Percentiles rank a stretch among this genome's conserved stretches.
phyloP scores from a whole-genome alignment of 2,888 invertebrate genomes.

The Altica lythri region DNA sequence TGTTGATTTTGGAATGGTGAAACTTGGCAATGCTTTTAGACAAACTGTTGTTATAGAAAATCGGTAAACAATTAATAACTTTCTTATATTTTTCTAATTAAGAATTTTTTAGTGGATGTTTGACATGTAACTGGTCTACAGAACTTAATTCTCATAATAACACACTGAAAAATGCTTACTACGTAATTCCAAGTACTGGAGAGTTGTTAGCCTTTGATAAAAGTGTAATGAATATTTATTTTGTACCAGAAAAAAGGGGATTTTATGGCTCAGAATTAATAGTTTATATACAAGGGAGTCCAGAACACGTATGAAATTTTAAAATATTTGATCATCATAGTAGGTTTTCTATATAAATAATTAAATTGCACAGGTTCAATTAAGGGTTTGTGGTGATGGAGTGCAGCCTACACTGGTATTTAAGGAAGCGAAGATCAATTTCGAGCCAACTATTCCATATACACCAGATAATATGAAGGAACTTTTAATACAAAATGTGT shows the following conservation, averaged over 20 bases:
- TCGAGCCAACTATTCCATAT: conserved; percentile 69
- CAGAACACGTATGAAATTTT: conserved; percentile 31
- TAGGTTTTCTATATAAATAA: background rate
- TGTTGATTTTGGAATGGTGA: conserved; percentile 63
- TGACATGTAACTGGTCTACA: conserved; percentile 63
- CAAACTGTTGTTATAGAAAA: conserved; percentile 63
- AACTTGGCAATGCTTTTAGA: conserved; percentile 64
- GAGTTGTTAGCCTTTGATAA: conserved; percentile 60
- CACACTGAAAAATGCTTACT: conserved; percentile 43
- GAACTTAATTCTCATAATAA: conserved; percentile 53
- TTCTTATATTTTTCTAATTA: conserved; percentile 4
- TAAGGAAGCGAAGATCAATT: conserved; percentile 60
- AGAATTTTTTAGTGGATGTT: conserved; percentile 59
- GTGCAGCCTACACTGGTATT: conserved; percentile 62
- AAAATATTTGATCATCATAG: too few relatives aligned
- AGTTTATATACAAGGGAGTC: conserved; percentile 60
- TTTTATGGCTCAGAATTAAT: conserved; percentile 48
- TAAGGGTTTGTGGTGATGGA: conserved; percentile 62
- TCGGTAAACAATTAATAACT: conserved; percentile 56
- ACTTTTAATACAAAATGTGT: conserved; percentile 67
- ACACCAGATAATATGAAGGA: conserved; percentile 61
- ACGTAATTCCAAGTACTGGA: conserved; percentile 55
- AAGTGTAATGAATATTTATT: conserved; percentile 62
- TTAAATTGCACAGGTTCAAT: conserved; percentile 24
- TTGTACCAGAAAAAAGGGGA: conserved; percentile 62